Conservation (phyloP, 1,140 invertebrate species). For the Hycleus cichorii region DNA sequence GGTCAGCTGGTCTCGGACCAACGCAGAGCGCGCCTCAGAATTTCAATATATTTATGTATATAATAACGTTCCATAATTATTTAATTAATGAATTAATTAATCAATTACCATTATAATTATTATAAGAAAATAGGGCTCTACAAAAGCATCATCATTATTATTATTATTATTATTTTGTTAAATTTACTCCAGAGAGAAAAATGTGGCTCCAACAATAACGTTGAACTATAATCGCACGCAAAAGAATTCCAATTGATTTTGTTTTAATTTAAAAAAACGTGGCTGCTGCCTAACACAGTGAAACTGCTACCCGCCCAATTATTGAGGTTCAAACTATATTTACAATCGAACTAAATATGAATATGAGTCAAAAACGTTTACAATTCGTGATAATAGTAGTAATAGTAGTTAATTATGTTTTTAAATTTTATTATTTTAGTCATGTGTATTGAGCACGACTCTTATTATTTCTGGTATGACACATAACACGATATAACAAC, state of each 20-base stretch:
- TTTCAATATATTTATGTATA: too few relatives aligned
- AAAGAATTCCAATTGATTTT: not conserved
- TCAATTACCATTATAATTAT: not conserved
- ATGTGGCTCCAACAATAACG: not conserved
- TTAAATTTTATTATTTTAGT: constrained; percentile 21
- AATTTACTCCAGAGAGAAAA: constrained; percentile 11
- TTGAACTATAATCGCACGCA: constrained; percentile 17
- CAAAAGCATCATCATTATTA: constrained; percentile 29
- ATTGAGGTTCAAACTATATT: constrained; percentile 24
- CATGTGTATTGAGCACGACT: constrained; percentile 43
- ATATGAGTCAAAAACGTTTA: constrained; percentile 30
- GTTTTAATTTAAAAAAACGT: constrained; percentile 4
- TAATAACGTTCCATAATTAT: too few relatives aligned
- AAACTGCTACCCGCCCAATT: constrained; percentile 4
- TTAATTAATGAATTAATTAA: too few relatives aligned
- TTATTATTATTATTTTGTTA: too few relatives aligned
- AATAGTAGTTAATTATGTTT: too few relatives aligned
- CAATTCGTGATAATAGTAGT: constrained; percentile 33
- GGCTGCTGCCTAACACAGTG: constrained; percentile 8
- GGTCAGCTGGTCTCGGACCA: constrained; percentile 40
- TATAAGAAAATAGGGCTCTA: constrained; percentile 39
- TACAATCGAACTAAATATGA: constrained; percentile 22
- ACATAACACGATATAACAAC: constrained; percentile 43
- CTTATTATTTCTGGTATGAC: constrained; percentile 26
- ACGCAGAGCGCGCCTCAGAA: constrained; percentile 31